Conservation (phyloP, 2,113 vertebrate genomes). For the Talpa occidentalis region DNA sequence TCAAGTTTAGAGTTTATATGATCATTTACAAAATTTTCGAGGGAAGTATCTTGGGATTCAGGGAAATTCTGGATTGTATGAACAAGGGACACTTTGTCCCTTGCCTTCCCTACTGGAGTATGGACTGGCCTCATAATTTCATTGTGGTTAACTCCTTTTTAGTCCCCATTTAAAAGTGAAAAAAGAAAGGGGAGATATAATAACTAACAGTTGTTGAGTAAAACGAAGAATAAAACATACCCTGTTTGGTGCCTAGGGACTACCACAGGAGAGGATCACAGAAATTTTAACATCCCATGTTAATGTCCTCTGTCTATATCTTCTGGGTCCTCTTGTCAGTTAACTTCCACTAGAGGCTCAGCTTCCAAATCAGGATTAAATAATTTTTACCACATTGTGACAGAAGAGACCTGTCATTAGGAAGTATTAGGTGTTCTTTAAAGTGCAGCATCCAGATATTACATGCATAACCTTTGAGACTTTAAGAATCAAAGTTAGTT, state of each 20-base stretch:
- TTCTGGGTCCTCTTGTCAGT: slow-evolving; percentile 29
- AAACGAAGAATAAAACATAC: not conserved
- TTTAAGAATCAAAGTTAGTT: no score
- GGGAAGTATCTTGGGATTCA: not conserved
- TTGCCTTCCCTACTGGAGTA: not conserved
- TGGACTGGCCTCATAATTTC: slow-evolving; percentile 8
- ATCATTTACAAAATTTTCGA: slow-evolving; percentile 16
- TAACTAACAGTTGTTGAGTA: not conserved
- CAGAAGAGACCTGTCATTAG: slow-evolving; percentile 16
- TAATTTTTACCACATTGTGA: not conserved
- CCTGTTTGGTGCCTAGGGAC: not conserved
- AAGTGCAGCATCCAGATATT: not conserved
- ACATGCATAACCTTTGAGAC: not conserved
- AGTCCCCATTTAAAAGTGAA: slow-evolving; percentile 32
- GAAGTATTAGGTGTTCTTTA: slow-evolving; percentile 17
- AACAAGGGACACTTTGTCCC: not conserved
- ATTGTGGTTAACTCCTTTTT: slow-evolving; percentile 36
- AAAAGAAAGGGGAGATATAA: not conserved
- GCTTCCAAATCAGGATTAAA: slow-evolving; percentile 49
- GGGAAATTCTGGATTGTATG: not conserved
- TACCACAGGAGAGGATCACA: not conserved
- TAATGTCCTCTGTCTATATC: slow-evolving; percentile 2
- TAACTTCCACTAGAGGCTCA: not conserved
- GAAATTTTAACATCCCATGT: slow-evolving; percentile 29
- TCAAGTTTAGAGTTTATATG: slow-evolving; percentile 35